Evolutionary conservation across 2,113 vertebrate species (phyloP).

Genomic region (Oreochromis spilurus): DNA sequence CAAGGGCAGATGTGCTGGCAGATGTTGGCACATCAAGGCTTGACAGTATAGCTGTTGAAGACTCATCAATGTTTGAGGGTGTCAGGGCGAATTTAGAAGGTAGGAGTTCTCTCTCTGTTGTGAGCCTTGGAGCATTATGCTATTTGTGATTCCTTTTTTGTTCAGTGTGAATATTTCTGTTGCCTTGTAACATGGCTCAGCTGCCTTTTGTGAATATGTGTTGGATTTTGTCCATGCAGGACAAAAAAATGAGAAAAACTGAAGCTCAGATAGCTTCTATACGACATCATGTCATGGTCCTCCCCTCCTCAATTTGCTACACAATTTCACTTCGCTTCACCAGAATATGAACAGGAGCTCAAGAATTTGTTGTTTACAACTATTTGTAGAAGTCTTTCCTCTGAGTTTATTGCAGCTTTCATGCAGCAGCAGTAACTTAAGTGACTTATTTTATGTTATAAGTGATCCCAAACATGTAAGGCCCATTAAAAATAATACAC

Average conservation of each 20-base stretch:
- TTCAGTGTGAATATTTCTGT: background rate
- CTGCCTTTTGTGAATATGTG: background rate
- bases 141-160: background rate
- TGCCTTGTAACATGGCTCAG: background rate
- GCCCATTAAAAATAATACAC: accelerated
- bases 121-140: background rate
- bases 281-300: background rate
- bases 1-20: background rate
- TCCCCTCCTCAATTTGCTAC: background rate
- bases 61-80: background rate
- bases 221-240: background rate
- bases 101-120: background rate
- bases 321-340: background rate
- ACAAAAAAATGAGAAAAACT: background rate
- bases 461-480: background rate
- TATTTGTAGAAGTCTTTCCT: background rate
- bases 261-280: accelerated
- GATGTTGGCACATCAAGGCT: background rate
- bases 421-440: background rate
- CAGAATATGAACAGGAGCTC: accelerated
- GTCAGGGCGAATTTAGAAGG: background rate
- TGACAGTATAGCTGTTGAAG: background rate
- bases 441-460: background rate
- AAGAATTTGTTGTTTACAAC: background rate
- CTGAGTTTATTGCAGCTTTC: background rate